Conservation (phyloP, 1,140 invertebrate genomes). For the Drosophila sechellia region DNA sequence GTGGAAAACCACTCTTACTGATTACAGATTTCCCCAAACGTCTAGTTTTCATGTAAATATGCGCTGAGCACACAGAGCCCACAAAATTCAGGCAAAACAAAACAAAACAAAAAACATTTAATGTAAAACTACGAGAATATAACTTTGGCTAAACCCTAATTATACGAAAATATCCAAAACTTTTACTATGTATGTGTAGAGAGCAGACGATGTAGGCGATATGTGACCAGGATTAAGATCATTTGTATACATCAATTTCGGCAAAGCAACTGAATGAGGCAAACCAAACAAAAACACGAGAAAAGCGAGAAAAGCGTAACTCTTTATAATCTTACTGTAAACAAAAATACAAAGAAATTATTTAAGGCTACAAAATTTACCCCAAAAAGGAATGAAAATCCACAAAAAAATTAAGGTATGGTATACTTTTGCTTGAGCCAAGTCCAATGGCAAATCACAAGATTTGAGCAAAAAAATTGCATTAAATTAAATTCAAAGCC, state of each 20-base stretch:
- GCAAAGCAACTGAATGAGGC: slow-evolving; percentile 82
- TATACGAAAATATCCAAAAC: slow-evolving; percentile 52
- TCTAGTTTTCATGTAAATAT: slow-evolving; percentile 79
- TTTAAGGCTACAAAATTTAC: slow-evolving; percentile 76
- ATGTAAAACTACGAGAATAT: slow-evolving; percentile 55
- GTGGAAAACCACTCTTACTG: slow-evolving; percentile 1
- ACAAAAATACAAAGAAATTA: slow-evolving; percentile 81
- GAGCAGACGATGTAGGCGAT: slow-evolving; percentile 39
- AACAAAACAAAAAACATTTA: slow-evolving; percentile 32
- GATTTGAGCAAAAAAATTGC: slow-evolving; percentile 32
- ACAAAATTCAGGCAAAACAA: slow-evolving; percentile 60
- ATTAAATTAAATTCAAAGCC: slow-evolving; percentile 53
- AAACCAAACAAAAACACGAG: slow-evolving; percentile 44
- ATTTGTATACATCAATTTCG: slow-evolving; percentile 77
- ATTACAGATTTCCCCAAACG: slow-evolving; percentile 23
- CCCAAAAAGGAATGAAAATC: slow-evolving; percentile 39
- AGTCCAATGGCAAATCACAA: slow-evolving; percentile 50
- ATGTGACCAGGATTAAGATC: slow-evolving; percentile 46
- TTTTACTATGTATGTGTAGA: slow-evolving; percentile 69
- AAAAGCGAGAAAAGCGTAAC: slow-evolving; percentile 17
- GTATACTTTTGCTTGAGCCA: slow-evolving; percentile 76
- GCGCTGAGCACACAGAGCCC: slow-evolving; percentile 49
- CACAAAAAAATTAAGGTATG: slow-evolving; percentile 40
- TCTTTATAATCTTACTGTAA: slow-evolving; percentile 65
- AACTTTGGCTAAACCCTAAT: slow-evolving; percentile 63